phyloP scores from a whole-genome alignment of 2,113 vertebrate species.

The Sitta europaea region DNA sequence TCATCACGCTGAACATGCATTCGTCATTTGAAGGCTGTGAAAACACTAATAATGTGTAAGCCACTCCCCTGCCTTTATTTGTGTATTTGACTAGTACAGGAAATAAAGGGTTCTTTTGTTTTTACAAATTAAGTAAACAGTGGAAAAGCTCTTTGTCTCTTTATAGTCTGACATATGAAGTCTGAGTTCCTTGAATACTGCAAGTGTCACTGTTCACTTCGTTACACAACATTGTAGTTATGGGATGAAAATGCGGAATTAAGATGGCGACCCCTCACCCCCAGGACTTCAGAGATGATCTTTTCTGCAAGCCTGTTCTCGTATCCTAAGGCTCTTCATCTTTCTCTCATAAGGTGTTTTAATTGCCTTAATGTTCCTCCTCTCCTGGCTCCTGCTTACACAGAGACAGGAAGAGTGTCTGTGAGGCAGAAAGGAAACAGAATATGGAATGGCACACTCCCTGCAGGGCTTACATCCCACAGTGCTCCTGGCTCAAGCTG shows the following conservation, averaged over 20 bases:
- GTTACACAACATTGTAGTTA: neutral
- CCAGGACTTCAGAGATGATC: neutral
- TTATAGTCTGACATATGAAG: neutral
- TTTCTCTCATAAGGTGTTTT: neutral
- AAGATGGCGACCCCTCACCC: neutral
- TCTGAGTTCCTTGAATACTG: neutral
- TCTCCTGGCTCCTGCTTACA: neutral
- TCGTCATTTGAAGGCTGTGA: neutral
- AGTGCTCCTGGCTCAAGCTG: neutral
- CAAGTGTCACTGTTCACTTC: neutral
- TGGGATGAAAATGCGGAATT: neutral
- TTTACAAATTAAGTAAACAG: neutral
- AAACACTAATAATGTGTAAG: neutral
- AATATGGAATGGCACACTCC: accelerated
- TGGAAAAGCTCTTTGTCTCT: neutral
- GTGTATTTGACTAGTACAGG: neutral
- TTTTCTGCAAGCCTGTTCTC: accelerated
- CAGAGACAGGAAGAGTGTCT: neutral
- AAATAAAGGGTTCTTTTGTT: neutral
- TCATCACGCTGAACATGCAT: neutral
- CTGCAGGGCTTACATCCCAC: neutral
- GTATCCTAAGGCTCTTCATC: neutral
- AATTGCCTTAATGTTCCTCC: neutral
- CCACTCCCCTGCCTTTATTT: neutral
- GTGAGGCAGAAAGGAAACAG: neutral